Percentiles rank a stretch among this genome's conserved stretches.
These are phyloP conservation scores for Stichopus chloronotus DNA, from an alignment of 35 echinoderm and acorn worm genomes.

Conservation along the genomic window DNA sequence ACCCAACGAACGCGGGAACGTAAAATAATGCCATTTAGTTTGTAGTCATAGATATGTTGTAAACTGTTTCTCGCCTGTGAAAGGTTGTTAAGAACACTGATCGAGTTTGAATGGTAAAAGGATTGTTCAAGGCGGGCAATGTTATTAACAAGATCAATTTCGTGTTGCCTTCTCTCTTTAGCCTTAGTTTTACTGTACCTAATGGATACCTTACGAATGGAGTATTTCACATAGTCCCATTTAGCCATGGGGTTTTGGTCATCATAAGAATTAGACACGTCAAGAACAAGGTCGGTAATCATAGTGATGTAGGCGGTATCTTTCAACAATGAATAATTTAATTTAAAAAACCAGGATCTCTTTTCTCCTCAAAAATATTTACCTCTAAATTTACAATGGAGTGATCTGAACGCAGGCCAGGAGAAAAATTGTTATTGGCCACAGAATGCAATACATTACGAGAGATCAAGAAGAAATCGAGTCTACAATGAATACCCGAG, in stretches of 20 bases:
- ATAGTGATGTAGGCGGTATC: background rate
- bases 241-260: background rate
- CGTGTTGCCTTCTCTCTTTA: background rate
- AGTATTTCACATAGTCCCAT: constrained; percentile 34
- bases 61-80: background rate
- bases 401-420: constrained; percentile 23
- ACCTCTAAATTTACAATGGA: constrained; percentile 32
- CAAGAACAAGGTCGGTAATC: background rate
- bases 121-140: background rate
- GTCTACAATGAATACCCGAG: constrained; percentile 3
- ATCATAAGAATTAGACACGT: background rate
- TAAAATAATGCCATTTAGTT: constrained; percentile 19
- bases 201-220: background rate
- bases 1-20: constrained; percentile 14
- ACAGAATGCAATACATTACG: background rate
- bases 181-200: constrained; percentile 17
- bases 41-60: constrained; percentile 30
- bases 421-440: background rate
- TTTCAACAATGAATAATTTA: background rate
- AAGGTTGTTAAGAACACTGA: background rate
- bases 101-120: background rate
- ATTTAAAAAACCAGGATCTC: constrained; percentile 11
- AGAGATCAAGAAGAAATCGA: background rate
- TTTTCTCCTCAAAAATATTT: constrained; percentile 26
- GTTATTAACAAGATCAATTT: background rate